phyloP scores from a whole-genome alignment of 1,140 invertebrate genomes.

The Acromyrmex echinatior region DNA sequence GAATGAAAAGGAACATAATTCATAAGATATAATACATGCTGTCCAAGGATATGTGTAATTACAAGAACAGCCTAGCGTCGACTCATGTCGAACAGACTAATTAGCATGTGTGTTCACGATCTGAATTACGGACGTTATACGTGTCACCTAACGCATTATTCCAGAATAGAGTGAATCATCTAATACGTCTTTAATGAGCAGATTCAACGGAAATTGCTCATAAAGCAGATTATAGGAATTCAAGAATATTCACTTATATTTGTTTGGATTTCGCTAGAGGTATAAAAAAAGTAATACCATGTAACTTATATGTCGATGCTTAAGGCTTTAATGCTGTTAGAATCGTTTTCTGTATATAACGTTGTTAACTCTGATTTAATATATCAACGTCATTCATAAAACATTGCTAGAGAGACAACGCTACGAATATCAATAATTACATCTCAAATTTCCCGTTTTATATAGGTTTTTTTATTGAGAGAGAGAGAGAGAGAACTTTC shows the following conservation, averaged over 20 bases:
- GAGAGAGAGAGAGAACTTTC: too few relatives aligned
- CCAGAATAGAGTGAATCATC: conserved; percentile 13
- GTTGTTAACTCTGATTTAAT: background rate
- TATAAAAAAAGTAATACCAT: background rate
- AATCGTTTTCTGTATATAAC: conserved; percentile 5
- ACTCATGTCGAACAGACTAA: conserved; percentile 58
- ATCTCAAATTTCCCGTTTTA: background rate
- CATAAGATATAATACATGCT: conserved; percentile 37
- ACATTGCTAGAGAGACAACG: background rate
- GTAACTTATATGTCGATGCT: background rate
- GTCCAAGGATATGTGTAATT: conserved; percentile 46
- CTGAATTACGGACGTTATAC: conserved; percentile 52
- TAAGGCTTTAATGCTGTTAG: background rate
- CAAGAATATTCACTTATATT: background rate
- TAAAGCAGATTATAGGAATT: conserved; percentile 57
- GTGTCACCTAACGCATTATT: conserved; percentile 60
- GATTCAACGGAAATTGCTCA: conserved; percentile 63
- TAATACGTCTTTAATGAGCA: conserved; percentile 59
- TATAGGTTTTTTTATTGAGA: background rate
- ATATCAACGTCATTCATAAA: background rate
- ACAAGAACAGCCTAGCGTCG: conserved; percentile 19
- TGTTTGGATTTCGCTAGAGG: background rate
- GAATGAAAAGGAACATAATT: conserved; percentile 36
- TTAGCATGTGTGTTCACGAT: conserved; percentile 64
- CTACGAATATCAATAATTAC: background rate